Conservation (phyloP, 1,140 invertebrate genomes). For the Drosophila kanapiae region DNA sequence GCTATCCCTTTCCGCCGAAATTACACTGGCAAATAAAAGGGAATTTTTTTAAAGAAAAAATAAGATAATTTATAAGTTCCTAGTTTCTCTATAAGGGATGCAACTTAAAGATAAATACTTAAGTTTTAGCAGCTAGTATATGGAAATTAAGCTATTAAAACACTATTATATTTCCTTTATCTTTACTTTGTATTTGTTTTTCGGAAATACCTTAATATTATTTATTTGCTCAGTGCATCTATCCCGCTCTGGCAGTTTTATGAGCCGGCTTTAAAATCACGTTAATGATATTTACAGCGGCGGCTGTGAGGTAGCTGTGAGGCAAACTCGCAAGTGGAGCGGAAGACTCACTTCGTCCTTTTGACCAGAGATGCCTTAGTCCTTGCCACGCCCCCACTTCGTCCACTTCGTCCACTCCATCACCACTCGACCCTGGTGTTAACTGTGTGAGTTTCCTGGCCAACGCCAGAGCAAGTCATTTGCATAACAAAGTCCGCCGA, state of each 20-base stretch:
- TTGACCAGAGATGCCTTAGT: constrained; percentile 58
- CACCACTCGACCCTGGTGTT: constrained; percentile 59
- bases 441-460: constrained; percentile 74
- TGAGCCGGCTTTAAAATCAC: constrained; percentile 80
- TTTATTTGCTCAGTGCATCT: background rate
- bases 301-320: constrained; percentile 48
- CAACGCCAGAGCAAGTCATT: constrained; percentile 64
- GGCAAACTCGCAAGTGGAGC: constrained; percentile 66
- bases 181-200: background rate
- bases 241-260: constrained; percentile 62
- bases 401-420: background rate
- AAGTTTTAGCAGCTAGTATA: too few species aligned
- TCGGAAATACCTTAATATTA: background rate
- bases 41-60: too few species aligned
- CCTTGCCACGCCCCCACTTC: background rate
- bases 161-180: background rate
- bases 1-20: background rate
- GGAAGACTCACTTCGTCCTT: constrained; percentile 41
- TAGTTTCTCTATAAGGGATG: too few species aligned
- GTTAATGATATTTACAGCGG: constrained; percentile 82
- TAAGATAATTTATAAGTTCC: too few species aligned
- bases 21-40: background rate
- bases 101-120: too few species aligned
- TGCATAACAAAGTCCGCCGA: constrained; percentile 78
- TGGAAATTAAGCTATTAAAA: too few species aligned